Evolutionary conservation across 2,888 invertebrate genomes (phyloP).

Genomic region (Apodemia hepburni): DNA sequence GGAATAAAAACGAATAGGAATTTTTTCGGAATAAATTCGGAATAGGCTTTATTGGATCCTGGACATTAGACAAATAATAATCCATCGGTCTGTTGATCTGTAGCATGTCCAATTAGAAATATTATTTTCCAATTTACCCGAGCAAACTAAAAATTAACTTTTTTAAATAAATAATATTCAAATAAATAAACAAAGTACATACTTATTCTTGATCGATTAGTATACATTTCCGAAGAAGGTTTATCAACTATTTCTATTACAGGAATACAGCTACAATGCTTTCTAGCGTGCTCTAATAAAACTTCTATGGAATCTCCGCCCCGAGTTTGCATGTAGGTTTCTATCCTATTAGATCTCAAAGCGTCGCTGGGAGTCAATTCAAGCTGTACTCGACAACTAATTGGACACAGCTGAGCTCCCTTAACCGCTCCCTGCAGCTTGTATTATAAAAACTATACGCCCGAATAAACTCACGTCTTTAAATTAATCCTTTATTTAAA

Average conservation of each 20-base stretch:
- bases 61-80: no score
- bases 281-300: neutral
- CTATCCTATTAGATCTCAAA: conserved; percentile 14
- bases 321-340: conserved; percentile 2
- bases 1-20: no score
- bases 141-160: no score
- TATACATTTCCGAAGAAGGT: neutral
- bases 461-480: neutral
- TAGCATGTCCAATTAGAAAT: no score
- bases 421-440: neutral
- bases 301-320: neutral
- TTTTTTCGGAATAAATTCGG: no score
- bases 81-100: no score
- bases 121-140: no score
- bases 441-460: neutral
- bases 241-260: neutral
- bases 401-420: conserved; percentile 1
- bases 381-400: neutral
- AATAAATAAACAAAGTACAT: no score
- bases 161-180: no score
- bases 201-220: no score
- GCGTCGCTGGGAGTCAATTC: conserved; percentile 9
- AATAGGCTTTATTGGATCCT: no score
- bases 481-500: neutral
- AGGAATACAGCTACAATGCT: neutral